Base-by-base conservation (phyloP, 2,797 vertebrate genomes). In the Xiphorhynchus erythropygius region DNA sequence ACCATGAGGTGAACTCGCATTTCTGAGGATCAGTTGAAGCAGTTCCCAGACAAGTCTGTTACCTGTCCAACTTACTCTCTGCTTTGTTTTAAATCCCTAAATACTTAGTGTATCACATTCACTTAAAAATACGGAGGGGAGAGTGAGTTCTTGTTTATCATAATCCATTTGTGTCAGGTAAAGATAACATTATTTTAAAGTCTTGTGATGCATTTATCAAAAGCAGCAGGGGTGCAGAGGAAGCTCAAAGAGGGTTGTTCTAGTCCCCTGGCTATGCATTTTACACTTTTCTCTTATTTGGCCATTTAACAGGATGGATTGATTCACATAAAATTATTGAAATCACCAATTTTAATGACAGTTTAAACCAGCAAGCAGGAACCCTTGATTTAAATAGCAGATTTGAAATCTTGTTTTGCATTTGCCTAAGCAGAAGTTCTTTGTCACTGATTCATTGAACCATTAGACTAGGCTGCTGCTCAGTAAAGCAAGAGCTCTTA, bases 351-450 rank as follows among this genome's bases (percentile, higher is more conserved):
- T 89, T 90, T 93, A 89, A 82, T 57, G 33, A 76, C 24, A 84
- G 56, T 76, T 88, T 76, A 63, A 78, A 81, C 5, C 19, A 56
- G 56, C 23, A 86, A 37, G 39, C 32, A 63, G 42, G 21, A 88
- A 35, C 8, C 10, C 13, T 35, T 74, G 47, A 74, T 74, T 79
- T 87, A 69, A 89, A 92, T 5, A 84, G 39, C 2, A 67, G 35
- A 60, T 56, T 91, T 93, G 63, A 56, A 74, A 91, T 57, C 37
- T 77, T 65, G 27, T 41, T 96, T 75, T 91, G 39, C n/a, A 89
- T 92, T 87, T 78, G 47, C 27, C 69, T 75, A 86, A 77, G 65
- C 37, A 74, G 24, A 85, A 90, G 37, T 47, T 95, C 57, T 77
- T 90, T 73, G 30, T 41, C 60, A 83, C 39, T 57, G 42, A 83